phyloP scores from a whole-genome alignment of 2,797 vertebrate genomes.

The Clamator glandarius region DNA sequence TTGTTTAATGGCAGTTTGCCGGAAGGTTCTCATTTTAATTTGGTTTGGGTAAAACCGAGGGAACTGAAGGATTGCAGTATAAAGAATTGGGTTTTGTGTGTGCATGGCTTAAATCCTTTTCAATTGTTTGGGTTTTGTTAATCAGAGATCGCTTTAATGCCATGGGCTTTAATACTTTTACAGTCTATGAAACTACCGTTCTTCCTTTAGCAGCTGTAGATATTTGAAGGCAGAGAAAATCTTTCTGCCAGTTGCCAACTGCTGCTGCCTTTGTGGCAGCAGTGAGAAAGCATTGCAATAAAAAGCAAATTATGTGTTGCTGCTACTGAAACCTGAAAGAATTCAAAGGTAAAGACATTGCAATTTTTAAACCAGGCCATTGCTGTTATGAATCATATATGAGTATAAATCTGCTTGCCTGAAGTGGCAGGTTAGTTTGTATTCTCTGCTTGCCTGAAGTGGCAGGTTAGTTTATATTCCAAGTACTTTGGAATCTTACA shows the following conservation, averaged over 20 bases:
- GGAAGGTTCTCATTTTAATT: constrained; percentile 70
- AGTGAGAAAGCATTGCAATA: neutral
- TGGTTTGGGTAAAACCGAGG: constrained; percentile 38
- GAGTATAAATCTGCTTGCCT: neutral
- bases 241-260: constrained; percentile 32
- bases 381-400: neutral
- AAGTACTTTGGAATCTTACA: neutral
- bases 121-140: constrained; percentile 52
- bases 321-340: neutral
- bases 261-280: constrained; percentile 31
- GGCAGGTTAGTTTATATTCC: neutral
- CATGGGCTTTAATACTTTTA: constrained; percentile 16
- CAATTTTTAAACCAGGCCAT: neutral
- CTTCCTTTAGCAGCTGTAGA: constrained; percentile 13
- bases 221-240: constrained; percentile 34
- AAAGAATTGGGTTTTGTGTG: neutral
- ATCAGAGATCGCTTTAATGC: constrained; percentile 27
- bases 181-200: neutral
- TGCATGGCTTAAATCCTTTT: neutral
- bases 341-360: constrained; percentile 6
- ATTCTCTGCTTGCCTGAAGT: neutral
- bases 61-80: neutral
- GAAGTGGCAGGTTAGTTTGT: neutral
- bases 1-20: constrained; percentile 54
- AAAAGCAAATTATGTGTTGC: constrained; percentile 1